Conservation (phyloP, 2,113 vertebrate species). For the Neoarius graeffei region DNA sequence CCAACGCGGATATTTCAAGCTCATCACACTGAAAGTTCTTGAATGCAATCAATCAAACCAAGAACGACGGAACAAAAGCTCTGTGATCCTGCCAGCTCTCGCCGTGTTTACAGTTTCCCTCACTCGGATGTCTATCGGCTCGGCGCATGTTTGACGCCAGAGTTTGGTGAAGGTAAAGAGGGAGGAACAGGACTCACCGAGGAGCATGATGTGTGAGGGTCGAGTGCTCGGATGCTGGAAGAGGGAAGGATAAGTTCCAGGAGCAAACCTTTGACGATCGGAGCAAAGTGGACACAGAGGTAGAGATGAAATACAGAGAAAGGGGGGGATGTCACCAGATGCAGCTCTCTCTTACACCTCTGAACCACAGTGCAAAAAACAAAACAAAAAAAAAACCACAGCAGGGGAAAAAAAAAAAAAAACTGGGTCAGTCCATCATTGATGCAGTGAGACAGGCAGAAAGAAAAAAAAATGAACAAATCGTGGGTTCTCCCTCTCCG, state of each 20-base stretch:
- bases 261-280: neutral
- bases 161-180: slow-evolving; percentile 1
- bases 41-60: neutral
- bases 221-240: slow-evolving; percentile 9
- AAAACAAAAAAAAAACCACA: neutral
- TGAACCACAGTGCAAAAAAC: slow-evolving; percentile 55
- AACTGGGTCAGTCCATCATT: slow-evolving; percentile 55
- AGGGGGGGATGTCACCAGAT: slow-evolving; percentile 60
- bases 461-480: slow-evolving; percentile 15
- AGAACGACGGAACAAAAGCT: neutral
- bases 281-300: slow-evolving; percentile 34
- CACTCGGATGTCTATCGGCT: neutral
- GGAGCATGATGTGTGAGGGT: slow-evolving; percentile 68
- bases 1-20: slow-evolving; percentile 10
- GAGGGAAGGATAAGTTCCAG: slow-evolving; percentile 11
- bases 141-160: neutral
- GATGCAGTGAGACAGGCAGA: slow-evolving; percentile 45
- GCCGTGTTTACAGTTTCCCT: neutral
- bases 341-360: slow-evolving; percentile 57
- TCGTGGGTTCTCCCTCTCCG: neutral
- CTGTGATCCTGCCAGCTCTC: neutral
- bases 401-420: slow-evolving; percentile 34
- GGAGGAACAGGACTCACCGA: slow-evolving; percentile 71
- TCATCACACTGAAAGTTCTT: neutral
- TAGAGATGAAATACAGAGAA: slow-evolving; percentile 2